Base-by-base conservation (phyloP, 2,888 invertebrate species). In the Brachyptera risi region DNA sequence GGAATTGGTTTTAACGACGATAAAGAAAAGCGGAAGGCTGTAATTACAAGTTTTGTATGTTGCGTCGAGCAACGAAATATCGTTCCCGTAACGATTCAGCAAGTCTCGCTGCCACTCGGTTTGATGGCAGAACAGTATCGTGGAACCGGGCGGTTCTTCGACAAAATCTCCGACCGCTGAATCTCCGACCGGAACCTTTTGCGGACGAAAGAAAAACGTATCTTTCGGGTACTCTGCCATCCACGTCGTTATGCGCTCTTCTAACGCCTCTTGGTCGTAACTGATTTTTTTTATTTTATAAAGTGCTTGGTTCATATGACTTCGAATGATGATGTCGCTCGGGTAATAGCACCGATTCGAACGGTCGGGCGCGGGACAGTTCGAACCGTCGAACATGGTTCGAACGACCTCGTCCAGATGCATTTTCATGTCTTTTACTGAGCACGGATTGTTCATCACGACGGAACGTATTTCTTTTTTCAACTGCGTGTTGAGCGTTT, bases 101-200 rank as follows among this genome's bases (percentile, higher is more conserved):
- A 59, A 31, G 17, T 59, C 49, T 15, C 37, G 26, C 19, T 59
- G 50, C 50, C 59, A 59, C 31, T 59, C 13, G 17, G 59, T 59
- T 27, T 59, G 59, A 19, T 59, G 59, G 19, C 50, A 59, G 15
- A 47, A 59, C n/a, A 59, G 2, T 13, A 59, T 13, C 7, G 59
- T 58, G 19, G 17, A 44, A 44, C 19, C 15, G 5, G 11, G 2
- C 15, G 44, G 19, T 19, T 44, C 44, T 11, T 44, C 44, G 13
- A 15, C 5, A 15, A 38, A 38, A 17, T 44, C 19, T 5, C 11
- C 21, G 5, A 19, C 21, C 21, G 15, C 44, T 19, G 11, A 17
- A 21, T 21, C 21, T 19, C 21, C 44, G 19, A 11, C 19, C 2
- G 19, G 44, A 44, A 15, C 17, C 19, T 44, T 17, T 11, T 17